Base-by-base conservation (phyloP, 2,888 invertebrate genomes). In the Thysanoteuthis rhombus region DNA sequence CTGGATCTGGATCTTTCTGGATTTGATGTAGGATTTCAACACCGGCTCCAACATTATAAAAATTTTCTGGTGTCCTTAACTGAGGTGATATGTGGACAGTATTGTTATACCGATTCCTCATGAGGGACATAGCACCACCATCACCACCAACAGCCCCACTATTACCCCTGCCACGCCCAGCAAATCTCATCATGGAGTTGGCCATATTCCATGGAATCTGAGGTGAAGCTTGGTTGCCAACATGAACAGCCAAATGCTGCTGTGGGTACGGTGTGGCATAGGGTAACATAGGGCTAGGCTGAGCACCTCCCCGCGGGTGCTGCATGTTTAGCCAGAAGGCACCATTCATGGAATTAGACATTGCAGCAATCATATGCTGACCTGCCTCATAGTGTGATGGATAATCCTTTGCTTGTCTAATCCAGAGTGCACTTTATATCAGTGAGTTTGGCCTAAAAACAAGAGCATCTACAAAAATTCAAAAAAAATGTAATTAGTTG, bases 261-360 rank as follows among this genome's bases (percentile, higher is more conserved):
- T 45, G 92, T n/a, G 92, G 92, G 40, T 92, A 92, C 42, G 40
- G 4, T 28, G 42, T 42, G 42, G 39, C 12, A 36, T 92, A 92
- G 45, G 92, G n/a, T 45, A 92, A 40, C 40, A 92, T 42, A 19
- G 40, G 92, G 36, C 92, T 92, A 28, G 40, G 39, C 2, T 42
- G 92, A 19, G n/a, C 32, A 92, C 42, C n/a, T 45, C 40, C n/a
- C 28, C 45, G 40, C 12, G 42, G 92, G n/a, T 40, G 45, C 45
- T 92, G 92, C 92, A 92, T 45, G 36, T 40, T 92, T n/a, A 92
- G 92, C 92, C 92, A 92, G 42, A 45, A 92, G n/a, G 42, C 90
- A 40, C 92, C 92, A 92, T 92, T 92, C 45, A 92, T 40, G n/a
- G 92, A 92, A 92, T 92, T 92, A 92, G 92, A 92, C 92, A 92